Conservation (phyloP, 2,888 invertebrate species). For the Lithophane leautieri region DNA sequence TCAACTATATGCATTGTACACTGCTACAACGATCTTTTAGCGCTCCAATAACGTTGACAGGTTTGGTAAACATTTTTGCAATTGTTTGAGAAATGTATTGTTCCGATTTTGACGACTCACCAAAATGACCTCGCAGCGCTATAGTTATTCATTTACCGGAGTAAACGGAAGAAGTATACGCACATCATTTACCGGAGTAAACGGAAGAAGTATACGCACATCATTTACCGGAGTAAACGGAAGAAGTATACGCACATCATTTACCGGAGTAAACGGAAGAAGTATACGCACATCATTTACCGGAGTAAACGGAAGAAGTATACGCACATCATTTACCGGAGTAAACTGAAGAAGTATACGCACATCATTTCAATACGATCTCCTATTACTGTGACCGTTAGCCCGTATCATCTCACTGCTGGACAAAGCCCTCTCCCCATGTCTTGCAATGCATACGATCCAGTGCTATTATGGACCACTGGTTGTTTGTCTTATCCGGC, state of each 20-base stretch:
- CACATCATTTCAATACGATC: neutral
- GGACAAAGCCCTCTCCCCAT: too few species aligned
- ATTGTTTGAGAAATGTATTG: neutral
- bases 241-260: neutral
- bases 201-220: too few species aligned
- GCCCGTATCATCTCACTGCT: too few species aligned
- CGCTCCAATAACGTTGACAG: neutral
- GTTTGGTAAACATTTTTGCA: neutral
- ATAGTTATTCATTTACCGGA: neutral
- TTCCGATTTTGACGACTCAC: neutral
- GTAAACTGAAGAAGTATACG: neutral
- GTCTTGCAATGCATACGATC: too few species aligned
- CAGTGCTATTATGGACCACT: too few species aligned
- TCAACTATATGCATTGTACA: neutral
- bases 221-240: neutral
- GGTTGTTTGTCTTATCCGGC: too few species aligned
- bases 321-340: too few species aligned
- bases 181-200: neutral
- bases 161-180: too few species aligned
- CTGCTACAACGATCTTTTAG: neutral
- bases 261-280: too few species aligned
- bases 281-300: neutral
- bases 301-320: neutral
- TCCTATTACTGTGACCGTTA: too few species aligned
- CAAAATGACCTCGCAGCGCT: neutral